Percentiles rank a stretch among this genome's conserved stretches.
These are phyloP conservation scores for Drosophila punjabiensis DNA, from an alignment of 1,140 invertebrate species.

Conservation along the genomic window DNA sequence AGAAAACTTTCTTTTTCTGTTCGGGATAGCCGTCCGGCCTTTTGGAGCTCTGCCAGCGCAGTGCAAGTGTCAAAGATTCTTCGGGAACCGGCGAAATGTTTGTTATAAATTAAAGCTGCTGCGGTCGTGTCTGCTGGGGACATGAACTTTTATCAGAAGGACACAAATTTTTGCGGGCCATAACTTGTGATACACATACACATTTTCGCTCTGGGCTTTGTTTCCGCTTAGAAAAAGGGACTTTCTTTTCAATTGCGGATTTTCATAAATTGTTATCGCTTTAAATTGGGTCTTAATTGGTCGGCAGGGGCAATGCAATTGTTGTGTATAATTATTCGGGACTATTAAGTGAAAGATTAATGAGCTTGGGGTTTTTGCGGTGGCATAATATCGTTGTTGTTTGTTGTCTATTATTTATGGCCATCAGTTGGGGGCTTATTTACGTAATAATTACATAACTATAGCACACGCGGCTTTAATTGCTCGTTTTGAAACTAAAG, in stretches of 20 bases:
- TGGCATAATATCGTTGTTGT: slow-evolving; percentile 45
- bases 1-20: slow-evolving; percentile 49
- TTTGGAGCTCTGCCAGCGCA: slow-evolving; percentile 34
- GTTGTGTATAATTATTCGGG: slow-evolving; percentile 49
- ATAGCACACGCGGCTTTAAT: slow-evolving; percentile 13
- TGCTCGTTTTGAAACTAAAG: slow-evolving; percentile 38
- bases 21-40: not conserved
- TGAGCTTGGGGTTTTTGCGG: slow-evolving; percentile 51
- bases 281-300: slow-evolving; percentile 52
- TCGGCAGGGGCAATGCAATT: slow-evolving; percentile 29
- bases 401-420: slow-evolving; percentile 39
- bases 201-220: not conserved
- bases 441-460: slow-evolving; percentile 35
- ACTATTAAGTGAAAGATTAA: slow-evolving; percentile 60
- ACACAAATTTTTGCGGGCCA: slow-evolving; percentile 34
- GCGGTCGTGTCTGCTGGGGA: slow-evolving; percentile 40
- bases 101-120: slow-evolving; percentile 59
- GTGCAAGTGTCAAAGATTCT: slow-evolving; percentile 52
- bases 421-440: slow-evolving; percentile 26
- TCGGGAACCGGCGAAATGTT: slow-evolving; percentile 29
- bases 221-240: slow-evolving; percentile 30
- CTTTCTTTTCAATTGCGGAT: slow-evolving; percentile 39
- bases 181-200: slow-evolving; percentile 15
- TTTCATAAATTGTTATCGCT: slow-evolving; percentile 52
- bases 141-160: slow-evolving; percentile 38